Percentiles rank a stretch among this genome's conserved stretches.
Conservation (phyloP, 1,140 invertebrate species). For the Ganaspis sp. region DNA sequence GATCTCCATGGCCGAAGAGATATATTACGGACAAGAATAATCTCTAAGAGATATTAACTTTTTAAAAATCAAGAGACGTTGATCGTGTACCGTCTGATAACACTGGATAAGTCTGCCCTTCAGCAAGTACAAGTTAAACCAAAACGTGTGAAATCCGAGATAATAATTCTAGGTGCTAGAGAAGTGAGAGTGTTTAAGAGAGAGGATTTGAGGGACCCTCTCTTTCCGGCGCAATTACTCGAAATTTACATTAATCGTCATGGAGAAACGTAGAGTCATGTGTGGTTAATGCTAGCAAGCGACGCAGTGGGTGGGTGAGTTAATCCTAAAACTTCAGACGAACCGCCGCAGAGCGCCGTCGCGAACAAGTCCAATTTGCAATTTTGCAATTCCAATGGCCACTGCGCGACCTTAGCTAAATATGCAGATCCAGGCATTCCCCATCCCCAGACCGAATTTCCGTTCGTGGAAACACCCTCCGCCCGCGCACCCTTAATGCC, state of each 20-base stretch:
- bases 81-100: too few relatives aligned
- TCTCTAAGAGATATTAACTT: too few relatives aligned
- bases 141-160: too few relatives aligned
- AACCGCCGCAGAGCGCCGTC: slow-evolving; percentile 46
- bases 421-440: slow-evolving; percentile 61
- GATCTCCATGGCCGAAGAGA: too few relatives aligned
- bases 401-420: slow-evolving; percentile 64
- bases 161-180: not conserved
- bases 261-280: slow-evolving; percentile 45
- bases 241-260: slow-evolving; percentile 58
- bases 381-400: slow-evolving; percentile 70
- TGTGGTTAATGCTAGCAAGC: slow-evolving; percentile 46
- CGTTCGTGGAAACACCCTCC: slow-evolving; percentile 2
- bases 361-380: slow-evolving; percentile 67
- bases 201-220: not conserved
- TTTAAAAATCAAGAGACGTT: too few relatives aligned
- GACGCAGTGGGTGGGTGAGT: slow-evolving; percentile 46
- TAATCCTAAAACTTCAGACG: slow-evolving; percentile 64
- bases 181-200: not conserved
- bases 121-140: too few relatives aligned
- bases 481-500: not conserved
- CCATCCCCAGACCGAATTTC: slow-evolving; percentile 37
- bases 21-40: too few relatives aligned
- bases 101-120: too few relatives aligned
- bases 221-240: slow-evolving; percentile 33